Evolutionary conservation across 2,113 vertebrate species (phyloP).

Genomic region (Amia ocellicauda): DNA sequence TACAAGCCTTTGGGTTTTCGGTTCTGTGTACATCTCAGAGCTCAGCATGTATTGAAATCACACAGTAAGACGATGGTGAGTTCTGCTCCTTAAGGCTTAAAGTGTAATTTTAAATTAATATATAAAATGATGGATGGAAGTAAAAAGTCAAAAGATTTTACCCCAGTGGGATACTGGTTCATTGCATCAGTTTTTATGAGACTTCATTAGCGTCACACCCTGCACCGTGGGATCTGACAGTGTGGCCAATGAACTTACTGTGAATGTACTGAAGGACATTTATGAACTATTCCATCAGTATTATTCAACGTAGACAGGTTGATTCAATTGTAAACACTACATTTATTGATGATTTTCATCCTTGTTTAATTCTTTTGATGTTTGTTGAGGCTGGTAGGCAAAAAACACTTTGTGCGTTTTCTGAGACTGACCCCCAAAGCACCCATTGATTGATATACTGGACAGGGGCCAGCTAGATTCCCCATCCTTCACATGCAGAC

Average conservation of each 20-base stretch:
- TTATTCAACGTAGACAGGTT: conserved; percentile 25
- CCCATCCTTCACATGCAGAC: no score
- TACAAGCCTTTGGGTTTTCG: no score
- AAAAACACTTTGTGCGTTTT: conserved; percentile 51
- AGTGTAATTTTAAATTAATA: no score
- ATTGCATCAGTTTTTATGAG: neutral
- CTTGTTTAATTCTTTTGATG: conserved; percentile 44
- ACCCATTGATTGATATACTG: conserved; percentile 45
- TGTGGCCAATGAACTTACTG: neutral
- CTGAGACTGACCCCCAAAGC: conserved; percentile 37
- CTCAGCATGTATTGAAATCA: no score
- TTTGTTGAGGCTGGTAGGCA: conserved; percentile 36
- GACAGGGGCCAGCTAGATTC: conserved; percentile 46
- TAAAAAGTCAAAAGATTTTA: no score
- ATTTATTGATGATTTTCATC: conserved; percentile 38
- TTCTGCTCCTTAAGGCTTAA: no score
- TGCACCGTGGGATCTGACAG: neutral
- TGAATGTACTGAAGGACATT: neutral
- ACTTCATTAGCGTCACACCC: neutral
- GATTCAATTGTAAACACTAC: conserved; percentile 35
- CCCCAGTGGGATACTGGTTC: neutral
- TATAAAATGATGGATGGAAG: no score
- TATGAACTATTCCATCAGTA: conserved; percentile 12
- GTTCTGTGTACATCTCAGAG: no score
- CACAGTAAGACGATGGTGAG: no score